Base-by-base conservation (phyloP, 2,113 vertebrate species). In the Siniperca knerii region DNA sequence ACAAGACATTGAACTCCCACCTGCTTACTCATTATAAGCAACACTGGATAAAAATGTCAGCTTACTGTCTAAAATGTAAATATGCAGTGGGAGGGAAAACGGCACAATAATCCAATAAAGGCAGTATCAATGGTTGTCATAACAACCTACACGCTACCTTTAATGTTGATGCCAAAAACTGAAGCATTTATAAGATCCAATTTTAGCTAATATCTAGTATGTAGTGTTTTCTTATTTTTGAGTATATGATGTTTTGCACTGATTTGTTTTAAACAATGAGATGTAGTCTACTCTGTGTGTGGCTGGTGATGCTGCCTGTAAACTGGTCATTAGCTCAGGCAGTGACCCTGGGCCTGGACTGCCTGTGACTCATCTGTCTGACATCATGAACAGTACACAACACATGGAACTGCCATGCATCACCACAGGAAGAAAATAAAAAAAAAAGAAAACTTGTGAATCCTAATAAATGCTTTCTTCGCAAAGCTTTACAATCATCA, bases 241-340 rank as follows among this genome's bases (percentile, higher is more conserved):
- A 70, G 72, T 73, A n/a, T 35, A 50, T 75, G 72, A 58, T 74
- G 50, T 69, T 79, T 50, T 44, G 21, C 25, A 58, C n/a, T 37
- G 69, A 71, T 79, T 77, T 82, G 35, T 70, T 83, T 81, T 62
- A 65, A 71, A 83, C 60, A 75, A 35, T 55, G 58, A 69, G 23
- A 75, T 52, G 46, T 6, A 54, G 37, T 60, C 29, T 61, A 20
- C 52, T 60, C 46, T 67, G 66, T 62, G 33, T 67, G 66, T 62
- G 33, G 79, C 61, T 55, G 76, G 50, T 80, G 80, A 55, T 77
- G 84, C 21, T 87, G 61, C 4, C 54, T 84, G 68, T 84, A 84
- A 83, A 85, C 64, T 75, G 75, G 70, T 89, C 67, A 85, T 88
- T 91, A 88, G 60, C 88, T 88, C 54, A 81, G 52, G 70, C 79